Percentiles rank a stretch among this genome's conserved stretches.
Conservation (phyloP, 2,113 vertebrate species). For the Pseudonaja textilis region DNA sequence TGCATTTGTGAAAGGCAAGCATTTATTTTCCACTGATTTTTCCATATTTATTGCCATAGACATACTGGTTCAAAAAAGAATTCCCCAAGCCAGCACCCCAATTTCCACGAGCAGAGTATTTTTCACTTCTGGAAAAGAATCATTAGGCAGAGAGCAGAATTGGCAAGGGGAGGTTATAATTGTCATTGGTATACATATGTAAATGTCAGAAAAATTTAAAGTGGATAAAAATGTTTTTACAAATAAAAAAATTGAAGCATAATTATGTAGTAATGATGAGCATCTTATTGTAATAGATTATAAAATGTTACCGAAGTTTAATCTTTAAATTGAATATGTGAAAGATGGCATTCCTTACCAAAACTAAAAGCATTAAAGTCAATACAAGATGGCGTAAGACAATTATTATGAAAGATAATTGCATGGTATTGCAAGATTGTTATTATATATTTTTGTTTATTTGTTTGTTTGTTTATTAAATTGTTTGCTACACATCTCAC, state of each 20-base stretch:
- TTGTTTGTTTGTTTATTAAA: background rate
- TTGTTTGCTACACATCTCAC: background rate
- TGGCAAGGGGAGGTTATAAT: too few species aligned
- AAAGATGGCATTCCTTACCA: background rate
- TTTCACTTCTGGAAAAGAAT: background rate
- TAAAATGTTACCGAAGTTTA: background rate
- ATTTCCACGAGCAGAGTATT: background rate
- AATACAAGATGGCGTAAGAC: background rate
- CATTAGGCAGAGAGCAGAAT: background rate
- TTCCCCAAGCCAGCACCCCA: background rate
- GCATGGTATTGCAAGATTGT: background rate
- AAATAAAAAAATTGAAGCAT: too few species aligned
- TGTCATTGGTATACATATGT: too few species aligned
- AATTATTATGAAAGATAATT: background rate
- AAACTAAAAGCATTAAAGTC: background rate
- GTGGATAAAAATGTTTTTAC: too few species aligned
- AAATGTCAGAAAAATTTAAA: too few species aligned
- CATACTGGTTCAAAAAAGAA: background rate
- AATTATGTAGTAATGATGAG: background rate
- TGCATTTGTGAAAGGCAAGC: background rate
- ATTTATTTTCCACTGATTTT: background rate
- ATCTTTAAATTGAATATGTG: background rate
- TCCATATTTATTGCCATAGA: background rate
- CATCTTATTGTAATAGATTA: background rate
- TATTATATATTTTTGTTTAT: background rate